Evolutionary conservation across 2,113 vertebrate genomes (phyloP).

Genomic region (Lipophrys pholis): DNA sequence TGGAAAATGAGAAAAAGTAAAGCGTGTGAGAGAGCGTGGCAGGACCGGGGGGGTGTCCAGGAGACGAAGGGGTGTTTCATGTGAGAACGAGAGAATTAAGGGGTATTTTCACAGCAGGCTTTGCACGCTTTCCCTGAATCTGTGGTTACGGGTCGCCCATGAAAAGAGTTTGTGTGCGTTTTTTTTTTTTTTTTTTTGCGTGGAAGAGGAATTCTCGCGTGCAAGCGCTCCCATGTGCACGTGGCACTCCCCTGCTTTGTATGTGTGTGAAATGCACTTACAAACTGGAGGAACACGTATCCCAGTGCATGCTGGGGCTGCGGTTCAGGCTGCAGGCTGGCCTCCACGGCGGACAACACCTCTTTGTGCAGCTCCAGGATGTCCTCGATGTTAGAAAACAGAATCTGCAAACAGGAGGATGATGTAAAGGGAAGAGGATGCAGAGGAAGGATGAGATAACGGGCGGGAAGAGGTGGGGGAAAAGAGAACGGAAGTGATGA

Average conservation of each 20-base stretch:
- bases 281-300: slow-evolving; percentile 95
- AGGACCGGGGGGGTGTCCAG: slow-evolving; percentile 12
- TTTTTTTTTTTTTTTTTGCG: too few species aligned
- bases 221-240: slow-evolving; percentile 18
- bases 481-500: slow-evolving; percentile 52
- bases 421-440: slow-evolving; percentile 29
- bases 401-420: slow-evolving; percentile 83
- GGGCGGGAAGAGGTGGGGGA: slow-evolving; percentile 15
- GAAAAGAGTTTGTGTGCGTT: slow-evolving; percentile 47
- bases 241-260: not conserved
- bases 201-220: slow-evolving; percentile 25
- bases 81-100: slow-evolving; percentile 58
- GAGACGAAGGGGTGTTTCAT: slow-evolving; percentile 35
- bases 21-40: not conserved
- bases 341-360: slow-evolving; percentile 90
- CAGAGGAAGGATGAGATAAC: slow-evolving; percentile 44
- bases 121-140: slow-evolving; percentile 56
- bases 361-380: slow-evolving; percentile 95
- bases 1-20: slow-evolving; percentile 15
- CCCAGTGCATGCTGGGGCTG: slow-evolving; percentile 94
- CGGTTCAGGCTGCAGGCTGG: slow-evolving; percentile 92
- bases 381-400: slow-evolving; percentile 98
- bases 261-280: slow-evolving; percentile 82
- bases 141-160: slow-evolving; percentile 55
- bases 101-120: slow-evolving; percentile 62